Evolutionary conservation across 2,888 invertebrate genomes (phyloP), one percentile per base, ranked within the genome.

Genomic region (Agapostemon virescens): DNA sequence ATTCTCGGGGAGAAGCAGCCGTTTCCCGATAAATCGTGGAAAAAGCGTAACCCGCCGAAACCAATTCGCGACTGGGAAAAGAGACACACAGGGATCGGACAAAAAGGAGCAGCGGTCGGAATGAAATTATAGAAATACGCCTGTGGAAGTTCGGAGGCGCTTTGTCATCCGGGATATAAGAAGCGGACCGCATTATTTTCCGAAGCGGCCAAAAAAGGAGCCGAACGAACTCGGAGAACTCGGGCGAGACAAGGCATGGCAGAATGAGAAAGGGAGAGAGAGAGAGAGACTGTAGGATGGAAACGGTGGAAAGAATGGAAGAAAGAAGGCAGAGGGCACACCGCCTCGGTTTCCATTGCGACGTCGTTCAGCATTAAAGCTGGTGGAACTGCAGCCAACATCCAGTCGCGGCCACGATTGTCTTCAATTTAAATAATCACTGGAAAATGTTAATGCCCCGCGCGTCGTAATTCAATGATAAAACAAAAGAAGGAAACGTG

Each of bases 361-460:
- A 71, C 74, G 78, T 73, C 71, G 76, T 85, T 84, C 84, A 69
- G 74, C 61, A 77, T 87, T 87, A 85, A 85, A 84, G 69, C 36
- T 55, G 15, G 69, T 40, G 64, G 23, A 58, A 70, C 82, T 73
- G 69, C 58, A 76, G 77, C 77, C 52, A 80, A 76, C 81, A 80
- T 80, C 79, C 73, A 79, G 85, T 84, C 86, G 75, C 58, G 69
- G 83, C 76, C 82, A 83, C 88, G 90, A 91, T 90, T 90, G 89
- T 90, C 90, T 90, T 88, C 88, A 90, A 91, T 91, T 91, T 91
- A 90, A 91, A 91, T 91, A 91, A 91, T 91, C 89, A 90, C 90
- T 80, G 87, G 90, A 90, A 91, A 90, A 91, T 91, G 91, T 91
- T 89, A 90, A 90, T 90, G 86, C 84, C 26, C 77, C 69, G 77